Percentiles rank a stretch among this genome's conserved stretches.
phyloP scores from a whole-genome alignment of 2,113 vertebrate species.

The Tachysurus fulvidraco region DNA sequence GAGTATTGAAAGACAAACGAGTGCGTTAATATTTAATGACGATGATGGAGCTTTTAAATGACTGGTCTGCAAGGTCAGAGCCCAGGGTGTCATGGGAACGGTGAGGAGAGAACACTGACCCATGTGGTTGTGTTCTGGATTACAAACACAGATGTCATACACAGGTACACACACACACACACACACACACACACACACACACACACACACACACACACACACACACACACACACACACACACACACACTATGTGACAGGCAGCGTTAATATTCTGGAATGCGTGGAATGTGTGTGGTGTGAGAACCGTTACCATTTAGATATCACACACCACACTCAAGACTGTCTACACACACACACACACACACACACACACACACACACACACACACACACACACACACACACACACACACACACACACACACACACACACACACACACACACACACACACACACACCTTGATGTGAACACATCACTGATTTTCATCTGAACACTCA shows the following conservation, averaged over 20 bases:
- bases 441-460: slow-evolving; percentile 12
- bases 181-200: slow-evolving; percentile 35
- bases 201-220: slow-evolving; percentile 36
- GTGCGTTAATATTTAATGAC: slow-evolving; percentile 55
- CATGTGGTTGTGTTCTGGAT: background rate
- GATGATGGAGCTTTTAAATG: slow-evolving; percentile 41
- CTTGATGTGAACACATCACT: background rate
- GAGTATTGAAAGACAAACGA: slow-evolving; percentile 21
- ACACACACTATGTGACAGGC: slow-evolving; percentile 10
- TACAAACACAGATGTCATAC: background rate
- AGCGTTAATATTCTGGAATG: slow-evolving; percentile 23
- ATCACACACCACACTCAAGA: slow-evolving; percentile 6
- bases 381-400: slow-evolving; percentile 22
- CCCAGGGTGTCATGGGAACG: slow-evolving; percentile 20
- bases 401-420: background rate
- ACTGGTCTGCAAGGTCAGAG: slow-evolving; percentile 41
- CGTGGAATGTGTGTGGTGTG: slow-evolving; percentile 22
- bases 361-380: slow-evolving; percentile 27
- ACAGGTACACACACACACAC: slow-evolving; percentile 27
- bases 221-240: slow-evolving; percentile 29
- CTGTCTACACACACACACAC: background rate
- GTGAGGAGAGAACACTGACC: slow-evolving; percentile 33
- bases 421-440: slow-evolving; percentile 29
- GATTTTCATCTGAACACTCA: background rate
- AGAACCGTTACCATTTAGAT: background rate